phyloP scores from a whole-genome alignment of 1,140 invertebrate species.

The Sweltsa coloradensis region DNA sequence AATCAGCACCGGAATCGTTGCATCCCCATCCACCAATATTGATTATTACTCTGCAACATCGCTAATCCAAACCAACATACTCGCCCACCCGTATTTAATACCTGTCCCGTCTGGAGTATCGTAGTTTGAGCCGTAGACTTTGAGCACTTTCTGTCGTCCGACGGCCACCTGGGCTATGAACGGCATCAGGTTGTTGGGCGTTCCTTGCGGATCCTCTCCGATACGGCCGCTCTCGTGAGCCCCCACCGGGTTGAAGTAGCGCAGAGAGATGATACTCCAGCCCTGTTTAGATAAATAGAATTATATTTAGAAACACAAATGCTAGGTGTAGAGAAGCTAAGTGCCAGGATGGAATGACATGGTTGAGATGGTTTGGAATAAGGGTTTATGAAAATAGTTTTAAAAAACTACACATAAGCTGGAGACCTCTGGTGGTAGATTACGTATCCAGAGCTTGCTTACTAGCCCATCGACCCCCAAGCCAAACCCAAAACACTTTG shows the following conservation, averaged over 20 bases:
- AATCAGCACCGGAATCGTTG: conserved; percentile 22
- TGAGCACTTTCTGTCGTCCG: conserved; percentile 61
- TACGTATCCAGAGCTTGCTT: no score
- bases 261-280: conserved; percentile 82
- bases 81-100: no score
- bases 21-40: neutral
- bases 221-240: conserved; percentile 80
- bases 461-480: no score
- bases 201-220: conserved; percentile 81
- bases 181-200: conserved; percentile 84
- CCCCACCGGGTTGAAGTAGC: conserved; percentile 91
- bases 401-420: no score
- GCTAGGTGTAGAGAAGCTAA: conserved; percentile 12
- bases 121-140: conserved; percentile 81
- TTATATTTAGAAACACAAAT: neutral
- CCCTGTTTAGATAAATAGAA: conserved; percentile 36
- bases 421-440: no score
- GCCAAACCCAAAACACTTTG: no score
- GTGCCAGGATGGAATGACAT: no score
- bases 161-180: conserved; percentile 73
- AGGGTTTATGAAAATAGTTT: no score
- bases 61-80: conserved; percentile 31
- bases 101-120: conserved; percentile 84
- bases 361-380: no score
- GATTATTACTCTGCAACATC: neutral